Evolutionary conservation across 1,140 invertebrate genomes (phyloP), one percentile per base, ranked within the genome.

Genomic region (Pomacea maculata): DNA sequence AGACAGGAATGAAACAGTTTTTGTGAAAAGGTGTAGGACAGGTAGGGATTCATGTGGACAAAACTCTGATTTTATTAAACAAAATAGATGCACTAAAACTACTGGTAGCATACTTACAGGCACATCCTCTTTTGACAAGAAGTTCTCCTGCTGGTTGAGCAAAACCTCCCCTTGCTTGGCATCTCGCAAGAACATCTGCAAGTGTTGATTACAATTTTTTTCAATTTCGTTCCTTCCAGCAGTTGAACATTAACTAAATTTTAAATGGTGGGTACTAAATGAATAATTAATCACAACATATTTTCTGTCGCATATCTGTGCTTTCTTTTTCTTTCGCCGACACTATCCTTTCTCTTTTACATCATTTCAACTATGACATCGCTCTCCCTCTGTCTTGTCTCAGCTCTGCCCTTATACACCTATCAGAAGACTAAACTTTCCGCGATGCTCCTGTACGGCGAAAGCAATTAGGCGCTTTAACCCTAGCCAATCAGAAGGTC

Each of bases 131-230:
- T 98, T 98, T 82, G 95, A 95, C 83, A 98, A 93, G 89, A 95
- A 94, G 88, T 99, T 98, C 88, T 99, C 99, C 93, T 99, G 98
- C 93, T 99, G 98, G 73, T 97, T 97, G 34, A 99, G 93, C 82
- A 99, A 92, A 78, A 99, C 97, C 92, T 99, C 99, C 14, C 97
- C 98, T 93, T 99, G 98, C 80, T 97, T 95, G 19, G 97, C 98
- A 92, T 99, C 98, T 52, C 98, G 94, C 91, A 99, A 95, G 93
- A 99, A 96, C 90, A 99, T 95, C 93, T 99, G 97, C 85, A 85
- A 86, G 57, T 17, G 15, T 45, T 45, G 34, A 45, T 45, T 45
- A 45, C 34, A 45, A 45, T 45, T 45, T 45, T 21, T 19, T 71
- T 12, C 19, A 19, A 14, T 14, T 29, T 71, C 12, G 1, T 71